Percentiles rank a stretch among this genome's conserved stretches.
These are phyloP conservation scores for Hedychridium roseum DNA, from an alignment of 2,888 invertebrate genomes.

Conservation along the genomic window DNA sequence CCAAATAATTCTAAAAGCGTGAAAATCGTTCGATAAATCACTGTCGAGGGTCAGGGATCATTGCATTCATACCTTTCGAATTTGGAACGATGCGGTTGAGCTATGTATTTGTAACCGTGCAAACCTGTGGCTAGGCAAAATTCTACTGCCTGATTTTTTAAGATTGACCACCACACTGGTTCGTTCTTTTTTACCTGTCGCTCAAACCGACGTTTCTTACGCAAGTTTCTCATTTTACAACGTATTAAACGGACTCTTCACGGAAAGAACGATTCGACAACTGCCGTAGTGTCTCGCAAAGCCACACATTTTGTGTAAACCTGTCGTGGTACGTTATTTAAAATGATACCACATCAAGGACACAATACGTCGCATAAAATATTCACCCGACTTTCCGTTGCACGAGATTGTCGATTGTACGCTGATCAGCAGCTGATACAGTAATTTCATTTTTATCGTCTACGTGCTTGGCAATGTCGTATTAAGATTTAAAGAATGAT, in stretches of 20 bases:
- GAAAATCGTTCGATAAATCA: background rate
- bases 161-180: slow-evolving; percentile 18
- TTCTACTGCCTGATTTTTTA: slow-evolving; percentile 59
- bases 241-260: too few species aligned
- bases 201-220: too few species aligned
- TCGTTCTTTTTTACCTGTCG: slow-evolving; percentile 16
- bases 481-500: too few species aligned
- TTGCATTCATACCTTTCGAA: slow-evolving; percentile 72
- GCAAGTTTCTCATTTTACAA: too few species aligned
- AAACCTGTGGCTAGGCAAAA: slow-evolving; percentile 75
- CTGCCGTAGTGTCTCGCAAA: background rate
- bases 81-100: slow-evolving; percentile 67
- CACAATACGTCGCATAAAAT: slow-evolving; percentile 35
- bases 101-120: slow-evolving; percentile 77
- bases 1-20: slow-evolving; percentile 67
- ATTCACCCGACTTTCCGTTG: slow-evolving; percentile 38
- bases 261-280: too few species aligned
- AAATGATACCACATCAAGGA: slow-evolving; percentile 12
- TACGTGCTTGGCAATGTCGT: too few species aligned
- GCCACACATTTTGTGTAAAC: background rate
- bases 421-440: too few species aligned
- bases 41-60: slow-evolving; percentile 14
- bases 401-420: too few species aligned
- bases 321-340: slow-evolving; percentile 2
- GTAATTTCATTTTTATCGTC: too few species aligned